Percentiles rank a stretch among this genome's conserved stretches.
Evolutionary conservation across 2,797 vertebrate genomes (phyloP).

Genomic region (Erethizon dorsatum): DNA sequence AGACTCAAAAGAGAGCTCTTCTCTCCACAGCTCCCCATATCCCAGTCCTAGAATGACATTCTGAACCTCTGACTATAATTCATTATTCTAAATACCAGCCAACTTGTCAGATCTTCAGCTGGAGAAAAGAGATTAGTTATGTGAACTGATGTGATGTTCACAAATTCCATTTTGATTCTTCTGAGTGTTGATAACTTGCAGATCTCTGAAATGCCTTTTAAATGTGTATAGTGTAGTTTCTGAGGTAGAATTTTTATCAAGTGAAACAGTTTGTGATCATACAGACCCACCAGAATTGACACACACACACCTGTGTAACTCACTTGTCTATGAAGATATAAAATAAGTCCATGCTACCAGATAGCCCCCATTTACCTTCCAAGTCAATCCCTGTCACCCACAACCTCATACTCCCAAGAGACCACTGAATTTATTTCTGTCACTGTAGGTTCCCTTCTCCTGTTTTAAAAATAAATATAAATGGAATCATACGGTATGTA

Average conservation of each 20-base stretch:
- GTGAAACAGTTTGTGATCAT: background rate
- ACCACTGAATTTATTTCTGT: background rate
- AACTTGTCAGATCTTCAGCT: background rate
- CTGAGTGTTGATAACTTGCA: background rate
- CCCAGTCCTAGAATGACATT: background rate
- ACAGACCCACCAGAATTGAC: background rate
- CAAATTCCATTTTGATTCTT: constrained; percentile 9
- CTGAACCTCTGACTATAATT: background rate
- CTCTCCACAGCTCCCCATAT: fast-evolving
- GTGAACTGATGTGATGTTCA: fast-evolving
- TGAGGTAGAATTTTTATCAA: background rate
- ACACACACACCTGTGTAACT: background rate
- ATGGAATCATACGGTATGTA: fast-evolving
- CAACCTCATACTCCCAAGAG: background rate
- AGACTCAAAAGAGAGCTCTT: background rate
- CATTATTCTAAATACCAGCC: background rate
- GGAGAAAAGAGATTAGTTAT: background rate
- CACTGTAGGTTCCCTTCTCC: background rate
- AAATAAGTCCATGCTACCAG: background rate
- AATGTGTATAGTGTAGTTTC: background rate
- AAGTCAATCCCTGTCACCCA: background rate
- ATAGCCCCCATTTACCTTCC: background rate
- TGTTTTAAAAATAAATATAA: background rate
- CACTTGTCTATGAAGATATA: background rate
- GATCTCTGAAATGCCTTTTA: background rate